Conservation (phyloP, 2,797 vertebrate genomes). For the Pantherophis vulpinus region DNA sequence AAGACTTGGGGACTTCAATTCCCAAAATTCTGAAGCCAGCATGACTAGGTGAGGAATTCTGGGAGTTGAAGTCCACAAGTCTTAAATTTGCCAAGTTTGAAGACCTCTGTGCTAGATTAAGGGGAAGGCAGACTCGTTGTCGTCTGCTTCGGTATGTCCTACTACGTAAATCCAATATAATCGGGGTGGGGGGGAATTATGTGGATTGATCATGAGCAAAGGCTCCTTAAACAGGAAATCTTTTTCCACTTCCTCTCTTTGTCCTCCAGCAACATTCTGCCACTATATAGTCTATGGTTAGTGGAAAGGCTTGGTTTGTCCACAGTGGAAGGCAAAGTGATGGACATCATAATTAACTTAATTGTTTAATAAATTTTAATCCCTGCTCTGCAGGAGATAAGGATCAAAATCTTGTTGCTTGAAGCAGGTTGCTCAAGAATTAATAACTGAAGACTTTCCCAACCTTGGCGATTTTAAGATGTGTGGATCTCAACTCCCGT, state of each 20-base stretch:
- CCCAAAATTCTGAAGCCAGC: too few species aligned
- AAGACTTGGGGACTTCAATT: too few species aligned
- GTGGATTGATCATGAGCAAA: background rate
- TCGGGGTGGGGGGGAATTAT: fast-evolving
- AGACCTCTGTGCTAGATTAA: too few species aligned
- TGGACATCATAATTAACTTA: background rate
- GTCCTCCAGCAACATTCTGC: background rate
- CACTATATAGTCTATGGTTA: background rate
- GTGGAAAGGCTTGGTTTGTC: background rate
- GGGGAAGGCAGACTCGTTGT: background rate
- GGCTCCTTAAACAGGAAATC: background rate
- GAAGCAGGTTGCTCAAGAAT: background rate
- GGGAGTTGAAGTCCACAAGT: too few species aligned
- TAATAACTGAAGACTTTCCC: background rate
- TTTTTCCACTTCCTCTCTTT: background rate
- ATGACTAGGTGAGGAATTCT: too few species aligned
- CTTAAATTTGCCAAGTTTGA: too few species aligned
- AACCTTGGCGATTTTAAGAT: background rate
- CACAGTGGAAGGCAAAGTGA: background rate
- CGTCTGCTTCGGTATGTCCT: background rate
- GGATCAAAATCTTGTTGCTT: background rate
- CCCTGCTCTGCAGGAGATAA: background rate
- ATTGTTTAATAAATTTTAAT: background rate
- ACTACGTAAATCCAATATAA: background rate
- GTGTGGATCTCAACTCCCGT: background rate